These are phyloP conservation scores for Halocynthia aurantium DNA, from an alignment of 23 tunicate species.

Conservation along the genomic window DNA sequence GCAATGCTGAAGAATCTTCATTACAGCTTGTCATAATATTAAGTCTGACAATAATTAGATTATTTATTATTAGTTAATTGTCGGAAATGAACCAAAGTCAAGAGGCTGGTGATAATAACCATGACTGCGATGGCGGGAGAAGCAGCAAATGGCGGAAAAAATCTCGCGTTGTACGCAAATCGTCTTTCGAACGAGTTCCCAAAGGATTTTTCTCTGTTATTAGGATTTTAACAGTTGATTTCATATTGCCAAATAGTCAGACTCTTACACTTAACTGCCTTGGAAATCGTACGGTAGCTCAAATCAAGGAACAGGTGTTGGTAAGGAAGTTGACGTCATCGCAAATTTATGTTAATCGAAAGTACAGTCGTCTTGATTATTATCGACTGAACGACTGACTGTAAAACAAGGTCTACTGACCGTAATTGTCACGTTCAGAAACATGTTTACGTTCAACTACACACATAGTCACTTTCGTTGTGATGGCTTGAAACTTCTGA, in stretches of 20 bases:
- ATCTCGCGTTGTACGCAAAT: conserved; percentile 33
- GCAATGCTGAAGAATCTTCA: too few relatives aligned
- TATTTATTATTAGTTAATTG: too few relatives aligned
- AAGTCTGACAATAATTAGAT: too few relatives aligned
- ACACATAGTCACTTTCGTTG: too few relatives aligned
- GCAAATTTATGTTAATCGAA: too few relatives aligned
- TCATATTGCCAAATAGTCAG: conserved; percentile 38
- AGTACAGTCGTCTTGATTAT: too few relatives aligned
- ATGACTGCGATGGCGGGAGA: background rate
- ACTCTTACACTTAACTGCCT: conserved; percentile 55
- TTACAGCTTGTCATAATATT: too few relatives aligned
- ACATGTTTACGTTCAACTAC: too few relatives aligned
- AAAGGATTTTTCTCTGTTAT: conserved; percentile 75
- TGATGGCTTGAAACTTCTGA: too few relatives aligned
- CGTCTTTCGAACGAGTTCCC: conserved; percentile 45
- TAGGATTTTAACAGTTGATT: conserved; percentile 59
- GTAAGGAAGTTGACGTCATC: conserved; percentile 26
- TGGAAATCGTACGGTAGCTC: conserved; percentile 86
- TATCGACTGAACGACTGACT: too few relatives aligned
- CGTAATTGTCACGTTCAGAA: too few relatives aligned
- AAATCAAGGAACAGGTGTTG: conserved; percentile 57
- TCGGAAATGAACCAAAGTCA: background rate
- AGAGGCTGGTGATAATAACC: background rate
- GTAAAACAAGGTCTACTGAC: too few relatives aligned
- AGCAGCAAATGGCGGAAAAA: conserved; percentile 11